A percentile compares a stretch with the other conserved stretches of the same genome.
phyloP scores from a whole-genome alignment of 2,113 vertebrate species.

The Meriones unguiculatus region DNA sequence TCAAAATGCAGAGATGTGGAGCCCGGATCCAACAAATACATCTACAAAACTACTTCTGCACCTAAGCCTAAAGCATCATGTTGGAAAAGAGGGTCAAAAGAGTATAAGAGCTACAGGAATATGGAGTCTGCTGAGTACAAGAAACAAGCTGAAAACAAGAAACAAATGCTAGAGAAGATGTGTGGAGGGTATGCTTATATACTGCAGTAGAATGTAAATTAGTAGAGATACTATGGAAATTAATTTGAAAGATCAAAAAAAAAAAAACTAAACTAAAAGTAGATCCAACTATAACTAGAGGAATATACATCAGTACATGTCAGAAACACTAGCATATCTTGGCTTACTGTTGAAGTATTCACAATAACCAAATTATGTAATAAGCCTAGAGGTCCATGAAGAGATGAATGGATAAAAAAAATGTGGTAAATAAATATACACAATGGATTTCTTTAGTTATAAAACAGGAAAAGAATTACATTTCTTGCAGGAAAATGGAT shows the following conservation, averaged over 20 bases:
- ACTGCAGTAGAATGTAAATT: not conserved
- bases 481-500: not conserved
- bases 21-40: too few relatives aligned
- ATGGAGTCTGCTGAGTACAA: not conserved
- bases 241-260: not conserved
- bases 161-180: not conserved
- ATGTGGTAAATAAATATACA: not conserved
- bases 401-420: not conserved
- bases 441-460: not conserved
- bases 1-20: too few relatives aligned
- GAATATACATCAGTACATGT: not conserved
- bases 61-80: too few relatives aligned
- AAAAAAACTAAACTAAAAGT: not conserved
- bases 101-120: too few relatives aligned
- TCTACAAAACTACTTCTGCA: too few relatives aligned
- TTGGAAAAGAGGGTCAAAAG: too few relatives aligned
- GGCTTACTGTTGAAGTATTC: not conserved
- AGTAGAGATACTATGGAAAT: not conserved
- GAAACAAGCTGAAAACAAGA: not conserved
- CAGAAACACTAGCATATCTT: not conserved
- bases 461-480: not conserved
- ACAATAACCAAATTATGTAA: not conserved
- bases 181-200: not conserved
- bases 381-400: not conserved
- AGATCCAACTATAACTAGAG: not conserved